A percentile compares a stretch with the other conserved stretches of the same genome.
phyloP scores from a whole-genome alignment of 2,113 vertebrate genomes.

The Pseudopipra pipra region DNA sequence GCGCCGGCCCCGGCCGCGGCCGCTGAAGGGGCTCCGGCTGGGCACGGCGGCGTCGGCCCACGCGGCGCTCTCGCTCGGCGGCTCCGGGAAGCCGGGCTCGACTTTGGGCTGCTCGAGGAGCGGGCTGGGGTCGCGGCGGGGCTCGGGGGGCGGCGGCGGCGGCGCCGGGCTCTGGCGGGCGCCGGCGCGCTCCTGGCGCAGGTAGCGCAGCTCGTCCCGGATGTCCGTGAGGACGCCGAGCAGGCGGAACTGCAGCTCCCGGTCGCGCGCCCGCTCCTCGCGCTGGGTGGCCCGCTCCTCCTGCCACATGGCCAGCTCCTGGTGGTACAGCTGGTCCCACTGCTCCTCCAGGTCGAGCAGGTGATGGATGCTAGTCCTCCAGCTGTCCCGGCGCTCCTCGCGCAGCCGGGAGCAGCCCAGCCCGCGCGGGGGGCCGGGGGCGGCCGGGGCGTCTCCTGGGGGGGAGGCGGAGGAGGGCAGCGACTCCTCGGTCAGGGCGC shows the following conservation, averaged over 20 bases:
- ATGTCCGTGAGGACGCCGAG: constrained; percentile 68
- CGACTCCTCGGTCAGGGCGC: constrained; percentile 59
- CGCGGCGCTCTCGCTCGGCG: too few species aligned
- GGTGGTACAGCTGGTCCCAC: constrained; percentile 69
- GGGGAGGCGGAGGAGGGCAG: constrained; percentile 60
- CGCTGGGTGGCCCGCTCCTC: constrained; percentile 63
- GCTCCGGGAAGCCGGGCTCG: too few species aligned
- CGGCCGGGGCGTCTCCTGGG: not conserved
- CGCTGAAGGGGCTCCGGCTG: too few species aligned
- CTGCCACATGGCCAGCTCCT: constrained; percentile 70
- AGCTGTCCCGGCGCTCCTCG: constrained; percentile 23
- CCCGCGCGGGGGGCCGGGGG: not conserved
- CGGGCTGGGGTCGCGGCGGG: not conserved
- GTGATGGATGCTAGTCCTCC: constrained; percentile 61
- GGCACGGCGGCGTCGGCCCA: too few species aligned
- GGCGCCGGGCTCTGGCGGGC: not conserved
- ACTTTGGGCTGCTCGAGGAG: too few species aligned
- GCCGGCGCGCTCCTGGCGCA: constrained; percentile 49
- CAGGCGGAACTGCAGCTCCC: constrained; percentile 68
- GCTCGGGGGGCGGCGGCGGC: not conserved
- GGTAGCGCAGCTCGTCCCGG: constrained; percentile 57
- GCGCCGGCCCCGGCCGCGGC: too few species aligned
- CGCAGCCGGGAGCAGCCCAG: constrained; percentile 34
- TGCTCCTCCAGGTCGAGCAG: constrained; percentile 71
- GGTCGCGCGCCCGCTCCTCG: constrained; percentile 55